Conservation (phyloP, 2,888 invertebrate species). For the Leucophenga maculata region DNA sequence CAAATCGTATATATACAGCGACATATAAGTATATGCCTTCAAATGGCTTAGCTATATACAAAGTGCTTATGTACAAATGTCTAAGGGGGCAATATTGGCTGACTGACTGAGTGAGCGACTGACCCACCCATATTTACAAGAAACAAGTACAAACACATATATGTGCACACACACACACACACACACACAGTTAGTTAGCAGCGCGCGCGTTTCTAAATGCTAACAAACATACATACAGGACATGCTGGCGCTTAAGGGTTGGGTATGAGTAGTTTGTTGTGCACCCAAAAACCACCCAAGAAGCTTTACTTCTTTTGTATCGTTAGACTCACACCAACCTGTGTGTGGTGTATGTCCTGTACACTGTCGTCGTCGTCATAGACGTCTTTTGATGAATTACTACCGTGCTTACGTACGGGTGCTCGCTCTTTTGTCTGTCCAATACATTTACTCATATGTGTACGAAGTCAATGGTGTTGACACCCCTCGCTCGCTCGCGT, state of each 20-base stretch:
- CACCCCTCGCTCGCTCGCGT: constrained; percentile 42
- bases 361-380: constrained; percentile 40
- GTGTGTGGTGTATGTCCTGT: constrained; percentile 36
- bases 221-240: constrained; percentile 5
- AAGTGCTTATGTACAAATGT: constrained; percentile 63
- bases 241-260: constrained; percentile 14
- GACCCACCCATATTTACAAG: constrained; percentile 54
- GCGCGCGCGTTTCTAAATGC: no score
- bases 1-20: constrained; percentile 38
- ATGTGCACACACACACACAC: constrained; percentile 16
- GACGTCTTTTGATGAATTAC: constrained; percentile 68
- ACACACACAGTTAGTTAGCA: constrained; percentile 6
- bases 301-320: constrained; percentile 64
- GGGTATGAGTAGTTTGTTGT: neutral
- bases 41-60: constrained; percentile 49
- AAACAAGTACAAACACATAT: constrained; percentile 44
- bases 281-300: constrained; percentile 46
- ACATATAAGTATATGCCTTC: constrained; percentile 7
- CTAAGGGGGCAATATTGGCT: constrained; percentile 47
- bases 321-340: constrained; percentile 38
- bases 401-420: constrained; percentile 44
- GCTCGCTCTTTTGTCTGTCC: constrained; percentile 51
- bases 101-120: constrained; percentile 23
- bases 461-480: constrained; percentile 8
- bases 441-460: constrained; percentile 14